These are phyloP conservation scores for Syrrhaptes paradoxus DNA, from an alignment of 2,113 vertebrate genomes.

Conservation along the genomic window DNA sequence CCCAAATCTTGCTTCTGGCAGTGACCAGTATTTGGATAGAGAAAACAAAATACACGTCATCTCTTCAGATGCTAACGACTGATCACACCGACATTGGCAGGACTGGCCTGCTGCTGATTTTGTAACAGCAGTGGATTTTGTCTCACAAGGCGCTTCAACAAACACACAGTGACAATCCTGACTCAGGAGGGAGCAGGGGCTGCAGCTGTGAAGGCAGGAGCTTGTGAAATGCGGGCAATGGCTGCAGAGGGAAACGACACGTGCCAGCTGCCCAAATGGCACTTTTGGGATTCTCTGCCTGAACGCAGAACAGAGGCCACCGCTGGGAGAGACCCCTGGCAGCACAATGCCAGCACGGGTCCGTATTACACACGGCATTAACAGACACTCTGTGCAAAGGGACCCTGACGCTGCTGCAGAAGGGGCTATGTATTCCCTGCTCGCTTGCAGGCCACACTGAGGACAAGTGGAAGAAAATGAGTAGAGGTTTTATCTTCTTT, in stretches of 20 bases:
- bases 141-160: neutral
- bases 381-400: rapidly evolving
- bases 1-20: neutral
- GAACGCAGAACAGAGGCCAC: rapidly evolving
- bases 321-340: rapidly evolving
- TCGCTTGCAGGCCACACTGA: rapidly evolving
- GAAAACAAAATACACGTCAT: neutral
- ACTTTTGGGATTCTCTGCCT: neutral
- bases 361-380: rapidly evolving
- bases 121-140: neutral
- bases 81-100: neutral
- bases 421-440: neutral
- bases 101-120: neutral
- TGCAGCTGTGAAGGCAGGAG: neutral
- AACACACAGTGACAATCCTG: neutral
- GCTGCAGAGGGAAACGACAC: neutral
- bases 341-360: neutral
- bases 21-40: neutral
- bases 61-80: neutral
- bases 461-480: neutral
- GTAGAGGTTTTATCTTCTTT: neutral
- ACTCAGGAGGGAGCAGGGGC: neutral
- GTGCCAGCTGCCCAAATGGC: rapidly evolving
- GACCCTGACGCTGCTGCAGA: neutral
- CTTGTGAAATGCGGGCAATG: rapidly evolving